A percentile compares a stretch with the other conserved stretches of the same genome.
Evolutionary conservation across 2,113 vertebrate genomes (phyloP).

Genomic region (Isichthys henryi): DNA sequence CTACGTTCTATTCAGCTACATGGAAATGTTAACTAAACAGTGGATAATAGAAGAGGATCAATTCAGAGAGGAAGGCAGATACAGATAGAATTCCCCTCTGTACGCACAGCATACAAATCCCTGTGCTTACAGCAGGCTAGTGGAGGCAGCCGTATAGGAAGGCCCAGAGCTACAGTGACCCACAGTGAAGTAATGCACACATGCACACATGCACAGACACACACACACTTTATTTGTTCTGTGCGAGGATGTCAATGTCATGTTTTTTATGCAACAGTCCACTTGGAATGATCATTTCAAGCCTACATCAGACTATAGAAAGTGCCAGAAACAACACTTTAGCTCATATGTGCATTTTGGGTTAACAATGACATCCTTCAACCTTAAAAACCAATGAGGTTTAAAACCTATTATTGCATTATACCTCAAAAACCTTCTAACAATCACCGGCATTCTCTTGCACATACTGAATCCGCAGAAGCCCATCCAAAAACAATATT

Average conservation of each 20-base stretch:
- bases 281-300: neutral
- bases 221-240: neutral
- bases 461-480: neutral
- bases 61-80: neutral
- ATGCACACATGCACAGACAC: neutral
- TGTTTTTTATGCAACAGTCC: neutral
- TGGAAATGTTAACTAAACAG: conserved; percentile 19
- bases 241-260: neutral
- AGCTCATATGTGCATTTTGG: neutral
- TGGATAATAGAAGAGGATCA: neutral
- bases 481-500: neutral
- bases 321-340: neutral
- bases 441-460: neutral
- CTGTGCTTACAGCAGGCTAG: neutral
- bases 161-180: neutral
- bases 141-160: neutral
- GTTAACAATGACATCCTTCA: neutral
- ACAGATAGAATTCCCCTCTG: neutral
- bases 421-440: neutral
- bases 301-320: neutral
- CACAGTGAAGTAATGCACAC: neutral
- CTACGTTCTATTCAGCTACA: conserved; percentile 9
- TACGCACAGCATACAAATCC: neutral
- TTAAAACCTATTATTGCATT: neutral
- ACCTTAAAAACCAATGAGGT: neutral